These are phyloP conservation scores for Danio choprae DNA, from an alignment of 2,797 vertebrate genomes.

Conservation along the genomic window DNA sequence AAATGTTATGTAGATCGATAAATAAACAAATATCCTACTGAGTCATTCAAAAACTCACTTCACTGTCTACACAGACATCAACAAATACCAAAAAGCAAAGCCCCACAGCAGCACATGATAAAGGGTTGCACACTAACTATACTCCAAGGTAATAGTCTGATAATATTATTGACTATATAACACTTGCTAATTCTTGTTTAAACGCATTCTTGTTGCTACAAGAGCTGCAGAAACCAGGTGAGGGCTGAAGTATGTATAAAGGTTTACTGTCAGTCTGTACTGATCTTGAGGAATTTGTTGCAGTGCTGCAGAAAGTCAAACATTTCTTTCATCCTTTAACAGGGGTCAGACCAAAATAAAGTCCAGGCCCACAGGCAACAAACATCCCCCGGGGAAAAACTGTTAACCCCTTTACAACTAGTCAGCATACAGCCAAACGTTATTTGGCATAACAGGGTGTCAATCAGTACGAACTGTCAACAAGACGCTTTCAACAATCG, in stretches of 20 bases:
- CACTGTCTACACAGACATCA: background rate
- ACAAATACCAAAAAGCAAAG: background rate
- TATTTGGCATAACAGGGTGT: background rate
- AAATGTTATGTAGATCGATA: too few relatives aligned
- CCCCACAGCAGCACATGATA: background rate
- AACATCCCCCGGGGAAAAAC: background rate
- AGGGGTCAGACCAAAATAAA: conserved; percentile 37
- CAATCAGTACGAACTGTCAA: conserved; percentile 12
- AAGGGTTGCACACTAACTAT: background rate
- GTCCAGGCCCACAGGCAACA: conserved; percentile 27
- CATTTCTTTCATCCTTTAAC: conserved; percentile 42
- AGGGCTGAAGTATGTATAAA: background rate
- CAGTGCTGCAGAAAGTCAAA: conserved; percentile 10
- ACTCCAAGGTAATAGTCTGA: background rate
- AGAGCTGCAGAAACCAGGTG: background rate
- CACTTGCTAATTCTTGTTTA: background rate
- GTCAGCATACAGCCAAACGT: background rate
- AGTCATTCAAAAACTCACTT: background rate
- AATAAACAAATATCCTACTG: too few relatives aligned
- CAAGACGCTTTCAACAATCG: conserved; percentile 1
- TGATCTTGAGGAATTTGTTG: conserved; percentile 51
- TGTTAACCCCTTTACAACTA: conserved; percentile 4
- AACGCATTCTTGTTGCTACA: background rate
- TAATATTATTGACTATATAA: background rate
- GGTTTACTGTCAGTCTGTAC: conserved; percentile 29